Base-by-base conservation (phyloP, 2,888 invertebrate genomes). In the Laothoe populi region DNA sequence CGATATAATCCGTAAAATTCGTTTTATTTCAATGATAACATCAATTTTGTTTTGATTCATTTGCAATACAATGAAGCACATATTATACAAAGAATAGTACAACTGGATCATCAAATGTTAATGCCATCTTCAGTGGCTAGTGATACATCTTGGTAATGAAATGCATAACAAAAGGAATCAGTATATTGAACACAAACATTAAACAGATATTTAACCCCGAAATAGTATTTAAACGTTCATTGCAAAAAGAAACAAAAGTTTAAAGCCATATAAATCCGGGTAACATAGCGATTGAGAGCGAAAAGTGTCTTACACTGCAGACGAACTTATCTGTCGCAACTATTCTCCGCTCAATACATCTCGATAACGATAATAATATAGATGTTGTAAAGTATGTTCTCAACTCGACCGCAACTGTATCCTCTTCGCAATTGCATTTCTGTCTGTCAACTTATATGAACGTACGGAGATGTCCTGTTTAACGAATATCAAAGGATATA, bases 381-480 rank as follows among this genome's bases (percentile, higher is more conserved):
- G 19, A 24, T 31, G 26, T 19, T 19, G 31, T 11, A 31, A 11
- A 53, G 44, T 19, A 44, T 44, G 16, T 44, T 19, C 19, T 44
- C 44, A 19, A 19, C 19, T 16, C n/a, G 44, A 44, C 19, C 44
- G 44, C 44, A 16, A 3, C 35, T 35, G 35, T 35, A 53, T 53
- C 53, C 53, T 53, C 31, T 53, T 35, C 11, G 31, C 53, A 53
- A 53, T 53, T 53, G 53, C 35, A 48, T 53, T 53, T 53, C 53
- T 53, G 35, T 53, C 53, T 53, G 31, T 19, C 19, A 53, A 53
- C 53, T 53, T 35, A 53, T 53, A 21, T 53, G 31, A 53, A 31
- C 53, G 35, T 38, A 48, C 19, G 46, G 38, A 46, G 45, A 60
- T 38, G 21, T 46, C 53, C 35, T 35, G 19, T 58, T 19, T 58